Base-by-base conservation (phyloP, 2,888 invertebrate species). In the Parochlus steinenii region DNA sequence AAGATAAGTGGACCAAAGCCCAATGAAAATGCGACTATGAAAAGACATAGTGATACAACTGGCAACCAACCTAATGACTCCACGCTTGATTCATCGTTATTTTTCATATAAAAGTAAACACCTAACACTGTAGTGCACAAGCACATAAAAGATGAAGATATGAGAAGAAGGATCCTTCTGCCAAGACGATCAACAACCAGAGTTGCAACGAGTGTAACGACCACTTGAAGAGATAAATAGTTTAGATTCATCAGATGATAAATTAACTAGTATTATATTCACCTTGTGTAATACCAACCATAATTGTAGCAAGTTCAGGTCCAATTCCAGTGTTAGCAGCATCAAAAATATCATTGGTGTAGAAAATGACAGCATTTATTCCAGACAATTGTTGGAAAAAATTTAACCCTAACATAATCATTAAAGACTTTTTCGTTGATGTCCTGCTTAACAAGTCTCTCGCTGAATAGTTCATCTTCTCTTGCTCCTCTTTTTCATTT, bases 1-100 rank as follows among this genome's bases (percentile, higher is more conserved):
- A 82, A 83, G 0, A 82, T 81, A 29, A 89, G 80, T 1, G 89
- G 89, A 1, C 89, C 89, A 47, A 75, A 78, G 31, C 87, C 87
- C 23, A 86, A 49, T 0, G 83, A 81, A 59, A 86, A 89, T 27
- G 80, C 70, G 14, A 81, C 56, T 14, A 86, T 75, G 55, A 82
- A 89, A 3, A 80, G 42, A 28, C 81, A 78, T 15, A 87, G 55
- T 17, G 77, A 70, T 2, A 71, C 46, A 5, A 89, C 56, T 0
- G 87, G 86, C 38, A 89, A 51, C 75, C 82, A 85, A 1, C 69
- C 67, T 6, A 83, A 62, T 11, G 59, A 49, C 1, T 52, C 48
- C 1, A 77, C 62, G 16, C 68, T 48, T 16, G 68, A 48, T 0
- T n/a, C 3, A 30, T 51, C 47, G 10, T 46, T 28, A 2, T 51